Conservation (phyloP, 2,888 invertebrate species). For the Zootermopsis nevadensis region DNA sequence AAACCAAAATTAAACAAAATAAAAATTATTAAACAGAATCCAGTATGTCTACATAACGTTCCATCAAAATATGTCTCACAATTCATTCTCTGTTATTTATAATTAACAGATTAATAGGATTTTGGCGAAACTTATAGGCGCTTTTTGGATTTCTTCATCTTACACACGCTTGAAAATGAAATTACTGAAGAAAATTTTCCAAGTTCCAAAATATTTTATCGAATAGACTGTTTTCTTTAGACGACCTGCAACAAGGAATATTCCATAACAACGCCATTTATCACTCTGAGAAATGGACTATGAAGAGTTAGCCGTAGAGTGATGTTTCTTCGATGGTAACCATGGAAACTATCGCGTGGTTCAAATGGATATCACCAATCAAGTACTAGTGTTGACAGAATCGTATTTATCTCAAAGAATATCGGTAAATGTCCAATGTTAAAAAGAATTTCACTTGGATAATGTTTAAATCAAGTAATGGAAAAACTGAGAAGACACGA, state of each 20-base stretch:
- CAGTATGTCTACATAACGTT: too few relatives aligned
- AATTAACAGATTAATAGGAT: too few relatives aligned
- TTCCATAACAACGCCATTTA: slow-evolving; percentile 21
- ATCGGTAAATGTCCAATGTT: slow-evolving; percentile 27
- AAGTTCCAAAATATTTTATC: too few relatives aligned
- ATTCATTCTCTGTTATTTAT: too few relatives aligned
- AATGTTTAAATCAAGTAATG: slow-evolving; percentile 17
- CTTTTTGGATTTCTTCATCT: too few relatives aligned
- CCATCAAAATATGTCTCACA: too few relatives aligned
- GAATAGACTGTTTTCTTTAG: neutral
- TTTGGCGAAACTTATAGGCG: too few relatives aligned
- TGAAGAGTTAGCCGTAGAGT: neutral
- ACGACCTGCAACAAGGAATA: slow-evolving; percentile 21
- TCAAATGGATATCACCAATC: slow-evolving; percentile 35
- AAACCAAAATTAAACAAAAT: too few relatives aligned
- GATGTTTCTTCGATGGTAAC: slow-evolving; percentile 11
- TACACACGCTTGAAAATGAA: too few relatives aligned
- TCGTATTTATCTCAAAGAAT: slow-evolving; percentile 29
- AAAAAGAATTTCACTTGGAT: slow-evolving; percentile 17
- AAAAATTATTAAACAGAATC: too few relatives aligned
- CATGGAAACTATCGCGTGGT: slow-evolving; percentile 21
- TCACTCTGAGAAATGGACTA: slow-evolving; percentile 33
- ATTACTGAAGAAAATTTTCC: too few relatives aligned
- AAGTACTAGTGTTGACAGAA: slow-evolving; percentile 19
- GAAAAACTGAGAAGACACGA: neutral